phyloP scores from a whole-genome alignment of 2,888 invertebrate genomes.

The Agrotis exclamationis region DNA sequence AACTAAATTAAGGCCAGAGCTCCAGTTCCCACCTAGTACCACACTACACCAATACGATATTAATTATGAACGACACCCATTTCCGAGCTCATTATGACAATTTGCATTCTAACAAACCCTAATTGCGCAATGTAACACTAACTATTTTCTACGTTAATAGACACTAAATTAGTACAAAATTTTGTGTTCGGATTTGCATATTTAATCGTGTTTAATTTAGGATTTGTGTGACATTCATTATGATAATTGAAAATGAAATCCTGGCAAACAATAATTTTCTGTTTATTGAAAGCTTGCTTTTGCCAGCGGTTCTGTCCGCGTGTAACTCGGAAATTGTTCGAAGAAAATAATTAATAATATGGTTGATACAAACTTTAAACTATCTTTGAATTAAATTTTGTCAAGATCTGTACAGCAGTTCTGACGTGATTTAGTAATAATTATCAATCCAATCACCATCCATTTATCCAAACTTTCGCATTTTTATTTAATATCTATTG shows the following conservation, averaged over 20 bases:
- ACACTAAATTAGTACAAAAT: constrained; percentile 50
- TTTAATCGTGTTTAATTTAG: constrained; percentile 51
- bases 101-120: constrained; percentile 80
- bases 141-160: constrained; percentile 67
- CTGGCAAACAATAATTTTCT: constrained; percentile 43
- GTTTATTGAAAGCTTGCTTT: too few species aligned
- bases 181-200: constrained; percentile 54
- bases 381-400: too few species aligned
- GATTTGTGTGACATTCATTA: constrained; percentile 52
- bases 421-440: too few species aligned
- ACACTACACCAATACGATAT: constrained; percentile 54
- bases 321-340: too few species aligned
- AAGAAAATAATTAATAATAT: too few species aligned
- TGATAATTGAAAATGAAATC: constrained; percentile 33
- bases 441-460: too few species aligned
- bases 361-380: too few species aligned
- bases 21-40: constrained; percentile 20
- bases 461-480: too few species aligned
- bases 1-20: not conserved
- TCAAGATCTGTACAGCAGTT: too few species aligned
- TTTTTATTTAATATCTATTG: too few species aligned
- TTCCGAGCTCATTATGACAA: constrained; percentile 75
- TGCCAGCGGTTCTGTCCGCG: too few species aligned
- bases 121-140: constrained; percentile 65
- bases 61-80: constrained; percentile 77